phyloP scores from a whole-genome alignment of 1,140 invertebrate species.

The Drosophila takahashii region DNA sequence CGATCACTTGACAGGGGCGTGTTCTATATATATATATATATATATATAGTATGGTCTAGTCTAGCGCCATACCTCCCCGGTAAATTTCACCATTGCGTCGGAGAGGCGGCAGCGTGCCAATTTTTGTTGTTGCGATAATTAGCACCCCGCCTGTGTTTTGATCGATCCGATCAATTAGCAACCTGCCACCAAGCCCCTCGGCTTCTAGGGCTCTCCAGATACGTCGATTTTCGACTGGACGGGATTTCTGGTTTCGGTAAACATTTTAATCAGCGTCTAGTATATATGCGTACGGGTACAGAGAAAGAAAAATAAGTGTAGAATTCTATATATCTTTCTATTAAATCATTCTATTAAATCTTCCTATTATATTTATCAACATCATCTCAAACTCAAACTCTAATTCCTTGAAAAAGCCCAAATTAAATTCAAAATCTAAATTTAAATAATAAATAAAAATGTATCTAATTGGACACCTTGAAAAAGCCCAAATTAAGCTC shows the following conservation, averaged over 20 bases:
- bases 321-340: too few species aligned
- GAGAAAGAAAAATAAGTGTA: background rate
- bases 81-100: conserved; percentile 9
- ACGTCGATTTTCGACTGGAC: background rate
- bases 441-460: too few species aligned
- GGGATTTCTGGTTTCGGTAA: conserved; percentile 40
- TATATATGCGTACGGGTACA: conserved; percentile 6
- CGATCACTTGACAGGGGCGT: conserved; percentile 34
- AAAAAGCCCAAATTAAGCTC: too few species aligned
- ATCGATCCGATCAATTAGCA: conserved; percentile 40
- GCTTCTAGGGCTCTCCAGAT: conserved; percentile 9
- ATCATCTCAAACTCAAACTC: too few species aligned
- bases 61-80: background rate
- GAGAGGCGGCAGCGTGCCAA: conserved; percentile 19
- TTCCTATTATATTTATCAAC: too few species aligned
- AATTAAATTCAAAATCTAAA: too few species aligned
- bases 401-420: too few species aligned
- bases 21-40: background rate
- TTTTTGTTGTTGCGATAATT: conserved; percentile 29
- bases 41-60: background rate
- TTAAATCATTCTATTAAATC: too few species aligned
- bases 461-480: too few species aligned
- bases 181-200: conserved; percentile 17
- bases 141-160: conserved; percentile 25
- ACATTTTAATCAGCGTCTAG: conserved; percentile 50